Base-by-base conservation (phyloP, 2,888 invertebrate genomes). In the Heliconius sara region DNA sequence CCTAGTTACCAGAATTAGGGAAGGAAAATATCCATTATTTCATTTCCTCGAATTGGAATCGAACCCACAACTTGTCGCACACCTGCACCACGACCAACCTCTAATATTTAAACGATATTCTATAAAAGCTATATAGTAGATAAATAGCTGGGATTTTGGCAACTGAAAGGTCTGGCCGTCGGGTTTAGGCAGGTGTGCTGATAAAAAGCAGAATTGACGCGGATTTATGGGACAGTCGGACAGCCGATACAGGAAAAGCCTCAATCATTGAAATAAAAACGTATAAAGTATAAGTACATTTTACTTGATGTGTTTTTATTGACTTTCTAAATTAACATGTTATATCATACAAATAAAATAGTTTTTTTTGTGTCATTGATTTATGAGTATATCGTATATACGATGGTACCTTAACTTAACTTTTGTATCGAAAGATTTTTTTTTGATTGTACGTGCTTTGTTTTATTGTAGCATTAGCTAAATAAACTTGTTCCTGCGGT, bases 181-280 rank as follows among this genome's bases (percentile, higher is more conserved):
- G 73, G 60, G 73, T 57, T 66, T 67, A 74, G 78, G 73, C 73
- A 78, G 73, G 73, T 72, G 77, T 47, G 71, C 77, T 78, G 77
- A 78, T 74, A 78, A 73, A 78, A 78, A 78, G 73, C 57, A 57
- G 66, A 73, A 78, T 67, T 73, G 78, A 78, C 67, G 67, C 57
- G 73, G 78, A 78, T 78, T 78, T 78, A 78, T 78, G 73, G 73
- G 73, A 60, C 78, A 67, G 78, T 74, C 67, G 60, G 66, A 74
- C 57, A 57, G 73, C 43, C 73, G 73, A 78, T 78, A 78, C 73
- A 67, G 57, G 78, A 65, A 65, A 65, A 75, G 75, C 75, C 75
- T 75, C 75, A 75, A 75, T 75, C 77, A 77, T 68, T 70, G 70
- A 52, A 68, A 77, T 68, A 39, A 68, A 76, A 76, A 66, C 43